Evolutionary conservation across 2,113 vertebrate species (phyloP), one percentile per base, ranked within the genome.

Genomic region (Pelecanoides urinatrix): DNA sequence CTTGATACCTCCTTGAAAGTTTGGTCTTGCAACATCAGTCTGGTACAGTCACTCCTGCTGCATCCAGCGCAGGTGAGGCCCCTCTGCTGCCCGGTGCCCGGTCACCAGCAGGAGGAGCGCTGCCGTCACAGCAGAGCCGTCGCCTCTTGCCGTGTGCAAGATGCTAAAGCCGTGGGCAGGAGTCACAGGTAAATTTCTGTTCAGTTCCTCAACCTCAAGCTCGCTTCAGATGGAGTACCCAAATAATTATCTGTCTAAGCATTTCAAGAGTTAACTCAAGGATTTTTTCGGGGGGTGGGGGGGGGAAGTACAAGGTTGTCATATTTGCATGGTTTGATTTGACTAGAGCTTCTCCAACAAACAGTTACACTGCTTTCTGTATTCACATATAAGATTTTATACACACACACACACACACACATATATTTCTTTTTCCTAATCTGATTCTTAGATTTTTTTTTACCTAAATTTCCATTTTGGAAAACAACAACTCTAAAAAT

Each of bases 181-280:
- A 68, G 7, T 25, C 40, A 2, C 10, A 9, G 36, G 4, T 16
- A 73, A 29, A 19, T 38, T 44, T 59, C 44, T 66, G 27, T 16
- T 88, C 71, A 4, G 7, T 26, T 72, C 53, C 58, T 56, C 52
- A 22, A 16, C 22, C 38, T 23, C 18, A 30, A 79, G 38, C 17
- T 83, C 0, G 0, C 10, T 86, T 71, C 42, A 71, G 32, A 40
- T 42, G 38, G 42, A 30, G 13, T 25, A 38, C 13, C 0, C 2
- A 68, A 76, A 79, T 15, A 63, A 45, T 40, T 49, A 14, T 11
- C 13, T 55, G 7, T 19, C 19, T 50, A 9, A 21, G 16, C 49
- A 68, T 36, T 63, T 90, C 26, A 75, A 42, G 15, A 38, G n/a
- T 38, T 59, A 36, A 58, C 13, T 56, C 17, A 67, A 71, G 9